A percentile compares a stretch with the other conserved stretches of the same genome.
phyloP scores from a whole-genome alignment of 2,797 vertebrate genomes.

The Enteromius trimaculatus region DNA sequence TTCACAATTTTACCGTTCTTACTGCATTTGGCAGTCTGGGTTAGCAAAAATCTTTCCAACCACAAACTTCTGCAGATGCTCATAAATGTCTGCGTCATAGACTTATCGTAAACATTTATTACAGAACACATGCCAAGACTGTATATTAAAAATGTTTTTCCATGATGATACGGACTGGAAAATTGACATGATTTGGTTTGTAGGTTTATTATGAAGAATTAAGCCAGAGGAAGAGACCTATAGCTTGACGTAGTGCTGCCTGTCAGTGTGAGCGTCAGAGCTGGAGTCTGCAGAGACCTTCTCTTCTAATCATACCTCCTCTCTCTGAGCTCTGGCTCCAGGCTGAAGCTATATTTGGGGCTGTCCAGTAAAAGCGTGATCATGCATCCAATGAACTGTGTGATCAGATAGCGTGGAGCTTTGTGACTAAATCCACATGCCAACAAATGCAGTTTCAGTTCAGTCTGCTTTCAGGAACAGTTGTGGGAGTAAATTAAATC shows the following conservation, averaged over 20 bases:
- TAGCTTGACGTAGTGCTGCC: not conserved
- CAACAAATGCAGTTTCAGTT: not conserved
- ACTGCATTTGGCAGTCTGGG: not conserved
- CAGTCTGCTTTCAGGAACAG: too few species aligned
- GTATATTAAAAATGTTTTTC: not conserved
- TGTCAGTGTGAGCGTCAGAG: slow-evolving; percentile 11
- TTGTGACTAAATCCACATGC: not conserved
- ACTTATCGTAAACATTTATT: not conserved
- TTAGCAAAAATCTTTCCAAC: not conserved
- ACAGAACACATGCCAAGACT: not conserved
- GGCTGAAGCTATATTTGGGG: slow-evolving; percentile 65
- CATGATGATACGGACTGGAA: not conserved
- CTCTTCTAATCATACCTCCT: slow-evolving; percentile 48
- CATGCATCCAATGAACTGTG: slow-evolving; percentile 51
- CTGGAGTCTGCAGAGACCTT: slow-evolving; percentile 41
- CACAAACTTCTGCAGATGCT: not conserved
- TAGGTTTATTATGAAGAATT: not conserved
- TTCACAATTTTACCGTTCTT: not conserved
- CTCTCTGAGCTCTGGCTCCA: slow-evolving; percentile 52
- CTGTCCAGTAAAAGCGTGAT: slow-evolving; percentile 48
- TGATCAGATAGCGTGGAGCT: not conserved
- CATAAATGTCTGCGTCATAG: not conserved
- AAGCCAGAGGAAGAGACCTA: not conserved
- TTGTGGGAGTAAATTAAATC: not conserved
- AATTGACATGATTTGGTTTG: not conserved